Percentiles rank a stretch among this genome's conserved stretches.
phyloP scores from a whole-genome alignment of 2,797 vertebrate species.

The Catostomus latipinnis region DNA sequence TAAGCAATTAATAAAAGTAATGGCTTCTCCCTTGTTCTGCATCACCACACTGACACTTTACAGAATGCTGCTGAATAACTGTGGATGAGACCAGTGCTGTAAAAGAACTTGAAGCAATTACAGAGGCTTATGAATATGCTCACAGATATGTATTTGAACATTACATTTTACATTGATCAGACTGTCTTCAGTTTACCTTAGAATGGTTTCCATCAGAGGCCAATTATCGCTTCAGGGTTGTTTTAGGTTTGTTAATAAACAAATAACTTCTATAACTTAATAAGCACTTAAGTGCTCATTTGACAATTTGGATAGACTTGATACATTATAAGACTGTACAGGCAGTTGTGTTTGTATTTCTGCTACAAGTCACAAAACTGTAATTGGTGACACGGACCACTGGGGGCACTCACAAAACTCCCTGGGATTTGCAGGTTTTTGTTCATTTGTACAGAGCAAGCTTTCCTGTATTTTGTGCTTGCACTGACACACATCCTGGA shows the following conservation, averaged over 20 bases:
- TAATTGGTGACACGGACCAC: not conserved
- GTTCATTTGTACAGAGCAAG: too few species aligned
- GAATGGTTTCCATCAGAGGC: not conserved
- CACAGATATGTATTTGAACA: constrained; percentile 5
- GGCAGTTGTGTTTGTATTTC: not conserved
- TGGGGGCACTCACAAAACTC: not conserved
- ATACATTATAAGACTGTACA: not conserved
- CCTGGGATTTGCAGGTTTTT: not conserved
- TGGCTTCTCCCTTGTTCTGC: constrained; percentile 36
- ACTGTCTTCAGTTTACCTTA: not conserved
- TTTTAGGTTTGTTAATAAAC: not conserved
- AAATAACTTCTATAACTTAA: not conserved
- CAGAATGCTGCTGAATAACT: constrained; percentile 29
- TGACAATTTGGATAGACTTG: constrained; percentile 1
- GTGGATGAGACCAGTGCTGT: constrained; percentile 25
- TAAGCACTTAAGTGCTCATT: constrained; percentile 4
- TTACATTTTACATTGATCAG: constrained; percentile 7
- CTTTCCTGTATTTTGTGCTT: too few species aligned
- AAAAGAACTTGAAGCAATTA: constrained; percentile 21
- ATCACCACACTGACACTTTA: constrained; percentile 44
- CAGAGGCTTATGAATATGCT: constrained; percentile 4
- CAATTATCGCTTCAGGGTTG: constrained; percentile 21
- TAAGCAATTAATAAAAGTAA: constrained; percentile 65
- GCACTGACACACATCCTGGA: too few species aligned
- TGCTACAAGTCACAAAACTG: not conserved